A percentile compares a stretch with the other conserved stretches of the same genome.
Evolutionary conservation across 2,113 vertebrate species (phyloP).

Genomic region (Paratilapia polleni): DNA sequence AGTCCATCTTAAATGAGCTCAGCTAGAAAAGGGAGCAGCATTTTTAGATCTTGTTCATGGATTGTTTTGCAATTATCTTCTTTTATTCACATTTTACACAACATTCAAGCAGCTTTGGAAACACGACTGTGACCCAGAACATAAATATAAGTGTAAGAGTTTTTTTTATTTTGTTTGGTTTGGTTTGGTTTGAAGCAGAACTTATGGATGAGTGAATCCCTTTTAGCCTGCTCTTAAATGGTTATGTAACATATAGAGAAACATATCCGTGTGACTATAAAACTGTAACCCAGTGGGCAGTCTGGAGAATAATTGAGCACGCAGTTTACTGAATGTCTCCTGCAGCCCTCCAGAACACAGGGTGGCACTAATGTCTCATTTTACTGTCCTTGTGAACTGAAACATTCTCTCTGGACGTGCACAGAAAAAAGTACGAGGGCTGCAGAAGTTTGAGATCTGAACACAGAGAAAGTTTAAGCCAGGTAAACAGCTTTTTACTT

Average conservation of each 20-base stretch:
- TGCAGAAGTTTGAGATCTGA: neutral
- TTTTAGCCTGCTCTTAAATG: neutral
- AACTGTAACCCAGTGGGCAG: neutral
- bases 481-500: constrained; percentile 16
- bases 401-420: too few species aligned
- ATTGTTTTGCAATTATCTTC: too few species aligned
- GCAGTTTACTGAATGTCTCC: neutral
- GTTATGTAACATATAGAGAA: neutral
- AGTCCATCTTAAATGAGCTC: too few species aligned
- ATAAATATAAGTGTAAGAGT: neutral
- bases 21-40: too few species aligned
- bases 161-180: neutral
- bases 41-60: too few species aligned
- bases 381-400: neutral
- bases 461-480: neutral
- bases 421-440: neutral
- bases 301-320: neutral
- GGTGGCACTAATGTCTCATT: constrained; percentile 12
- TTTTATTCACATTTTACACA: too few species aligned
- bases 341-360: neutral
- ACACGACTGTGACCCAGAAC: too few species aligned
- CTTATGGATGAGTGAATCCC: neutral
- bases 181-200: neutral
- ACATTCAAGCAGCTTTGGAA: too few species aligned
- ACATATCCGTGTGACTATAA: neutral